Base-by-base conservation (phyloP, 2,797 vertebrate species). In the Brachyrhaphis roseni region DNA sequence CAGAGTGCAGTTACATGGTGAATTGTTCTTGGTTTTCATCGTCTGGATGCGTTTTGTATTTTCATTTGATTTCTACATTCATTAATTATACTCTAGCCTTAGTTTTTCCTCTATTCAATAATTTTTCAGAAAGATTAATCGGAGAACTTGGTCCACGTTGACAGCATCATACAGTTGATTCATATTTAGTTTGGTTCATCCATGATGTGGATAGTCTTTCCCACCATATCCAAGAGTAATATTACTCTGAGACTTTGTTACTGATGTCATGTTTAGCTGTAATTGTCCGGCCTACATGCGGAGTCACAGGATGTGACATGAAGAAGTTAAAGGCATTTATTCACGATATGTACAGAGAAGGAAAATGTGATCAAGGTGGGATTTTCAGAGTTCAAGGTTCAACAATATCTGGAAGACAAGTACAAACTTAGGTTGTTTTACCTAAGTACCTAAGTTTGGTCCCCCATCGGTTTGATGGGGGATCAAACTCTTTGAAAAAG, bases 41-140 rank as follows among this genome's bases (percentile, higher is more conserved):
- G 6, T 55, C 0, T 77, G 36, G 85, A 77, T 77, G 64, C 15
- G 20, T 75, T 86, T 82, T 81, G 31, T 78, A 39, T 72, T 80
- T 88, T 41, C 66, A 36, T 76, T 41, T 46, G 6, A 79, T 79
- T 62, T 64, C 15, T 39, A 11, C 39, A 10, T 39, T 36, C 1
- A 10, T 39, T 36, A 4, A 36, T 66, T 23, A 66, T 39, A 34
- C 8, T 8, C 59, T 59, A 18, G 59, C 59, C 28, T 18, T 62
- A 18, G 16, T 34, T 62, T 18, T 62, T 62, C 59, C 13, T 34
- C 28, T 8, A 34, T 62, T 62, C 15, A 34, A 62, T 34, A 3
- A 18, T 31, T 31, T 20, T 18, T 36, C 15, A 18, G 16, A 34
- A 62, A 34, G 15, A 62, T 62, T 62, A 16, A 8, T 62, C 59